Base-by-base conservation (phyloP, 2,113 vertebrate species). In the Laterallus jamaicensis region DNA sequence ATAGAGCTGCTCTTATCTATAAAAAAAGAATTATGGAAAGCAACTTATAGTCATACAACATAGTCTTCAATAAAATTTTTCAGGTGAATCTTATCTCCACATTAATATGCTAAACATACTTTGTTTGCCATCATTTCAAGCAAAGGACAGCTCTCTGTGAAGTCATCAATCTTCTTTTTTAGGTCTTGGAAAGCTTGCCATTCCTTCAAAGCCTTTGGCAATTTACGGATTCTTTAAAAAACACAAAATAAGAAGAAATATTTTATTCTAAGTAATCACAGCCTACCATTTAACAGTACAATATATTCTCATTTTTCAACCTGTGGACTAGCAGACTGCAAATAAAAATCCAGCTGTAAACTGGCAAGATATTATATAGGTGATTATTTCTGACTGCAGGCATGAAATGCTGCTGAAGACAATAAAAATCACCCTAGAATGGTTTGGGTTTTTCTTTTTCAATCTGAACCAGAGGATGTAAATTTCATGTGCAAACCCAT, bases 101-200 rank as follows among this genome's bases (percentile, higher is more conserved):
- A 94, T 85, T 77, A 67, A 66, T 67, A 83, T 32, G 49, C 18
- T 22, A 39, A 92, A 93, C 95, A 49, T 85, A 98, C 98, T 97
- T 99, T 98, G 97, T 98, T 98, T 92, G 98, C 96, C 98, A 99
- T 98, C 98, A 99, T 98, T 97, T 97, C 96, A 93, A 99, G 98
- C 80, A 99, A 97, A 55, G 98, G 98, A 82, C 98, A 99, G 59
- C 95, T 98, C 86, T 98, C 98, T 26, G 96, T 97, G 96, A 99
- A 99, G 97, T 99, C 98, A 92, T 98, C 98, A 25, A 98, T 98
- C 55, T 91, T 98, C 67, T 97, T 98, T 96, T 99, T 99, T 32
- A 99, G 95, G 49, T 99, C 98, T 84, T 97, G 96, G 92, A 98
- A 99, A 42, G 98, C 98, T 94, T 98, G 97, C 98, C 98, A 98